Conservation (phyloP, 2,888 invertebrate genomes). For the Sarcophaga carnaria region DNA sequence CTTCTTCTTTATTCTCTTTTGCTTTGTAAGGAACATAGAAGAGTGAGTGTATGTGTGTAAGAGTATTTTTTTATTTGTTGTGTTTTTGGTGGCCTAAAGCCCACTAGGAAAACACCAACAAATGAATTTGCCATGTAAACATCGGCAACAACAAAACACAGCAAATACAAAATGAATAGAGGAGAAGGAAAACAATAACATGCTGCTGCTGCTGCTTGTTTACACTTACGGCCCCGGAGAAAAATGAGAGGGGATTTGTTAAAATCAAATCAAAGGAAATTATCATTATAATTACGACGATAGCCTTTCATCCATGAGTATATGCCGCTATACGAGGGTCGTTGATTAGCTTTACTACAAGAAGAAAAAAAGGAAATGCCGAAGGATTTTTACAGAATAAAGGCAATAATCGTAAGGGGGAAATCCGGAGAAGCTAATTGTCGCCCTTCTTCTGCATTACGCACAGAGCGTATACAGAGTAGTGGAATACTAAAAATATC, state of each 20-base stretch:
- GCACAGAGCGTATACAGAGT: too few species aligned
- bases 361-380: not conserved
- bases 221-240: too few species aligned
- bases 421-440: not conserved
- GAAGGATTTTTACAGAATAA: not conserved
- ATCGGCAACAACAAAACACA: constrained; percentile 8
- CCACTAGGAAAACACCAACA: constrained; percentile 44
- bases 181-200: too few species aligned
- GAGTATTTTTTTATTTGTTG: not conserved
- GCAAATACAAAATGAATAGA: constrained; percentile 21
- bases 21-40: not conserved
- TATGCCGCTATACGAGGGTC: not conserved
- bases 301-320: not conserved
- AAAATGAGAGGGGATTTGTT: not conserved
- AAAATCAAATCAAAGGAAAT: not conserved
- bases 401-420: not conserved
- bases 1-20: not conserved
- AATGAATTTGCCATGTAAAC: constrained; percentile 22
- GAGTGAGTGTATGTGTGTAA: constrained; percentile 21
- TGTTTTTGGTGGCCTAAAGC: constrained; percentile 30
- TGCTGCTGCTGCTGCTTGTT: too few species aligned
- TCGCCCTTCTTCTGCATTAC: too few species aligned
- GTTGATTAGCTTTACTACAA: not conserved
- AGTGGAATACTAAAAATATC: too few species aligned
- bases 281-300: not conserved